Evolutionary conservation across 2,888 invertebrate species (phyloP), one percentile per base, ranked within the genome.

Genomic region (Hymenopus coronatus): DNA sequence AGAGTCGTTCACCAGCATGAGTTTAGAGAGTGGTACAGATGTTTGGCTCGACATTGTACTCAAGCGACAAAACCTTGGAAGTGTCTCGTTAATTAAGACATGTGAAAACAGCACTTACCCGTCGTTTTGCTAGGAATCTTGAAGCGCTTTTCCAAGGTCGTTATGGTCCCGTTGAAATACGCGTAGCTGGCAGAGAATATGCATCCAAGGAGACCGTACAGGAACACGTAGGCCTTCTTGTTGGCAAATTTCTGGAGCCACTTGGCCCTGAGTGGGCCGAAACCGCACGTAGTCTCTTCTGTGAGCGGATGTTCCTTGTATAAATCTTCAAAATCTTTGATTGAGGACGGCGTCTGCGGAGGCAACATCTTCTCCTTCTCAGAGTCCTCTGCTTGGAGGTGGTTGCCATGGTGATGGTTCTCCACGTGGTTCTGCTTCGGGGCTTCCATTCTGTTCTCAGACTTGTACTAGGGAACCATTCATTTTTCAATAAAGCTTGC

Each of bases 121-220:
- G 96, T 96, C 40, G 96, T 96, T 92, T 95, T 94, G 82, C 96
- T 96, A 27, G 96, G 96, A 91, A 96, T 96, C 92, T 96, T 96
- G 92, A 96, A 96, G 91, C 96, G 94, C 92, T 96, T 96, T 92
- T 96, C 96, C 90, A 96, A 94, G 4, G 96, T 96, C 88, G 96
- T 96, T 90, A 96, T 96, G 46, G 96, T 96, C n/a, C 96, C 96
- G 91, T 96, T 96, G 91, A 96, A 96, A 92, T 96, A 96, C 6
- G 96, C 95, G 91, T 95, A 96, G 90, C 95, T 95, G 91, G 96
- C 96, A 28, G 95, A 95, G 92, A 96, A 96, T 89, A 96, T 94
- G 91, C 96, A 96, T 4, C 96, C 96, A 9, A 96, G 94, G 82
- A 96, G 93, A 81, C 96, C 96, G 91, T 96, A 96, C 0, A 96